Evolutionary conservation across 2,888 invertebrate genomes (phyloP).

Genomic region (Agrochola circellaris): DNA sequence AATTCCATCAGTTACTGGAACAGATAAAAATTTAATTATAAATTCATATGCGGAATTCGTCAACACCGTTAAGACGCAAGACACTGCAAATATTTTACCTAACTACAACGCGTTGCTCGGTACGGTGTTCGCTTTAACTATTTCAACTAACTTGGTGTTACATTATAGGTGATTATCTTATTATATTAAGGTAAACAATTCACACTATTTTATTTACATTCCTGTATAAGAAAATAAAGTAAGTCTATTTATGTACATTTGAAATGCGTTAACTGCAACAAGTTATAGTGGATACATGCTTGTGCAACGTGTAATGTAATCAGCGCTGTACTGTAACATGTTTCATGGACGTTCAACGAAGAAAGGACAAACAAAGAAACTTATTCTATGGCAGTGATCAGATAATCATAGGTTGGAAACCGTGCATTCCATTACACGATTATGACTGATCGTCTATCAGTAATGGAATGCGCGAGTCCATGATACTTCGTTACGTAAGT

Average conservation of each 20-base stretch:
- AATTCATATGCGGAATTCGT: slow-evolving; percentile 75
- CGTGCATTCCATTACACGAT: slow-evolving; percentile 23
- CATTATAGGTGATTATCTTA: slow-evolving; percentile 51
- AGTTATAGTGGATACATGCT: slow-evolving; percentile 39
- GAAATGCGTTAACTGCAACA: slow-evolving; percentile 49
- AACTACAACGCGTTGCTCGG: slow-evolving; percentile 56
- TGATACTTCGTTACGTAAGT: slow-evolving; percentile 14
- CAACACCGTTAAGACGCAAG: slow-evolving; percentile 82
- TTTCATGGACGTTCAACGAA: slow-evolving; percentile 28
- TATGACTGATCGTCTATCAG: slow-evolving; percentile 19
- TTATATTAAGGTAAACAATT: slow-evolving; percentile 58
- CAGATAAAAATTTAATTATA: slow-evolving; percentile 74
- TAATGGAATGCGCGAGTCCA: slow-evolving; percentile 21
- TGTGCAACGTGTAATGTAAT: slow-evolving; percentile 54
- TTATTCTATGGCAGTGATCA: slow-evolving; percentile 42
- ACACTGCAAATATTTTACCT: slow-evolving; percentile 73
- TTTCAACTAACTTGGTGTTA: slow-evolving; percentile 52
- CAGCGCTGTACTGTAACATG: slow-evolving; percentile 13
- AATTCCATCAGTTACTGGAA: slow-evolving; percentile 77
- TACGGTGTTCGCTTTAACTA: slow-evolving; percentile 59
- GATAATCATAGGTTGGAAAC: slow-evolving; percentile 21
- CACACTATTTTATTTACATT: slow-evolving; percentile 63
- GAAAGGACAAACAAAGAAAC: slow-evolving; percentile 25
- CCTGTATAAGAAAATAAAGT: slow-evolving; percentile 48
- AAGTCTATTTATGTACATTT: slow-evolving; percentile 58